These are phyloP conservation scores for Cydia pomonella DNA, from an alignment of 1,140 invertebrate species.

Conservation along the genomic window DNA sequence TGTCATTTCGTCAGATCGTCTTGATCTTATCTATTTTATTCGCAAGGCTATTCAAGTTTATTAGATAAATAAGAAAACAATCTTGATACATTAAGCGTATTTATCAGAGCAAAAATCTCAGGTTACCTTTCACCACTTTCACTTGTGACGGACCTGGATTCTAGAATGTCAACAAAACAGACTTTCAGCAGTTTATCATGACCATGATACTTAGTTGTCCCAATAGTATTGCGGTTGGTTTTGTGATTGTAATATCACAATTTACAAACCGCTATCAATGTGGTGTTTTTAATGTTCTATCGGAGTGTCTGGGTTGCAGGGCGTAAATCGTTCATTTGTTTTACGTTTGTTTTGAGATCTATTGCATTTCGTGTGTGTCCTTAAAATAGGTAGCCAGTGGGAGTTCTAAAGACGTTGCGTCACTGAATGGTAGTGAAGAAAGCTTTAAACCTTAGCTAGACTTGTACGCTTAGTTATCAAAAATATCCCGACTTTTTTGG, in stretches of 20 bases:
- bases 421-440: too few species aligned
- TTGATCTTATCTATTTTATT: background rate
- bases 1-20: too few species aligned
- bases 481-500: too few species aligned
- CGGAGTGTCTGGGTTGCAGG: too few species aligned
- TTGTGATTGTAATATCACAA: background rate
- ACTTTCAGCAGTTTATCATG: background rate
- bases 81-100: background rate
- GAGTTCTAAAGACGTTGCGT: too few species aligned
- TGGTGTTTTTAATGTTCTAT: too few species aligned
- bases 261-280: background rate
- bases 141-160: background rate
- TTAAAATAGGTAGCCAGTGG: too few species aligned
- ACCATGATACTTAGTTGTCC: background rate
- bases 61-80: slow-evolving; percentile 16
- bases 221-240: background rate
- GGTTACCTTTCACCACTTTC: slow-evolving; percentile 23
- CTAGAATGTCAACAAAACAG: background rate
- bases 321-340: background rate
- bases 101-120: slow-evolving; percentile 33
- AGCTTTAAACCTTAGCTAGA: too few species aligned
- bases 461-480: too few species aligned
- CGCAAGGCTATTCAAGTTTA: background rate
- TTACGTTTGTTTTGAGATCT: too few species aligned
- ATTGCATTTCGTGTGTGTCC: too few species aligned